These are phyloP conservation scores for Scaptomyza graminum DNA, from an alignment of 1,140 invertebrate species.

Conservation along the genomic window DNA sequence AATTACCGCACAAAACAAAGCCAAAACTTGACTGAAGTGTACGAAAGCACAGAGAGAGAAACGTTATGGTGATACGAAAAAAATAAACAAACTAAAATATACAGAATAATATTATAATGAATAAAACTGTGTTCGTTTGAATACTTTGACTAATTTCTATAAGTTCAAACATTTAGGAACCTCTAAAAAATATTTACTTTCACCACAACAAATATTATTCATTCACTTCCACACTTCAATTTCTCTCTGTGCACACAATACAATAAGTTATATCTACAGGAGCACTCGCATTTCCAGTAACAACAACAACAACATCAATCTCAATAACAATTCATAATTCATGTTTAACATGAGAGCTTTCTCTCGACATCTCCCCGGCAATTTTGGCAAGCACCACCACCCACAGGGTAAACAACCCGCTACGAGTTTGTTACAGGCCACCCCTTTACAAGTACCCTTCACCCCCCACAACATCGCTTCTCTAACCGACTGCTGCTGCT, in stretches of 20 bases:
- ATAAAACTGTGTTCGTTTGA: too few species aligned
- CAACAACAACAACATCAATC: slow-evolving; percentile 76
- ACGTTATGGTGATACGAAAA: not conserved
- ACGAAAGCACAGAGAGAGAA: slow-evolving; percentile 9
- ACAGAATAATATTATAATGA: too few species aligned
- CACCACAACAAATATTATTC: too few species aligned
- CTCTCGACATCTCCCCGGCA: slow-evolving; percentile 32
- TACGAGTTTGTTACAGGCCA: not conserved
- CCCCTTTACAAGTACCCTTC: slow-evolving; percentile 22
- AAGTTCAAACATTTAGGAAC: too few species aligned
- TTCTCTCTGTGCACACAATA: slow-evolving; percentile 12
- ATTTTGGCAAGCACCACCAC: slow-evolving; percentile 55
- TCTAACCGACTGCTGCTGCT: slow-evolving; percentile 5
- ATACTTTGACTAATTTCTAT: too few species aligned
- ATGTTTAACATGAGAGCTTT: slow-evolving; percentile 78
- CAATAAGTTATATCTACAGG: slow-evolving; percentile 34
- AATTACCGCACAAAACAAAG: slow-evolving; percentile 67
- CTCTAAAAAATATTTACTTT: too few species aligned
- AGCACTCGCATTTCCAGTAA: slow-evolving; percentile 12
- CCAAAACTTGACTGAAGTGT: slow-evolving; percentile 20
- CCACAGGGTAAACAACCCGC: slow-evolving; percentile 15
- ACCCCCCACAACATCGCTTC: slow-evolving; percentile 11
- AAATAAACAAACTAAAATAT: too few species aligned
- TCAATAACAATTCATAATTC: slow-evolving; percentile 84
- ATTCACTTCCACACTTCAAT: not conserved